A percentile compares a stretch with the other conserved stretches of the same genome.
These are phyloP conservation scores for Salpingus planirostris DNA, from an alignment of 2,888 invertebrate genomes.

Conservation along the genomic window DNA sequence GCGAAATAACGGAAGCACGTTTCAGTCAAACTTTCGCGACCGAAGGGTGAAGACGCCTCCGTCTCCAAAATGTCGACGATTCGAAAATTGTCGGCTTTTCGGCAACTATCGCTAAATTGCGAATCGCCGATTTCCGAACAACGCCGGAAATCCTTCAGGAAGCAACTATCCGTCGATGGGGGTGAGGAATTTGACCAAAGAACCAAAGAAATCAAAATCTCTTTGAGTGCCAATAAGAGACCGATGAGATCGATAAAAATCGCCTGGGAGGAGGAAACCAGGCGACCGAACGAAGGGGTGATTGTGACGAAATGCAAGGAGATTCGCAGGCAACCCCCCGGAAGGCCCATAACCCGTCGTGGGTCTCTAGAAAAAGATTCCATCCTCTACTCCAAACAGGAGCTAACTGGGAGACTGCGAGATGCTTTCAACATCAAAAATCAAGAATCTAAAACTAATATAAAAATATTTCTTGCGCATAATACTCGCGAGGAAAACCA, in stretches of 20 bases:
- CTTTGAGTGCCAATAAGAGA: not conserved
- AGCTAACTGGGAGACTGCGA: slow-evolving; percentile 38
- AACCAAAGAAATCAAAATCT: not conserved
- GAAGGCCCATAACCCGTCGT: slow-evolving; percentile 26
- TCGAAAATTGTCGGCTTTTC: slow-evolving; percentile 31
- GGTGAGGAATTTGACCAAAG: too few relatives aligned
- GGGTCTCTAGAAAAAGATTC: slow-evolving; percentile 32
- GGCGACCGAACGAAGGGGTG: slow-evolving; percentile 26
- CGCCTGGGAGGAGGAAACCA: slow-evolving; percentile 23
- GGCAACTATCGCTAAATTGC: slow-evolving; percentile 35
- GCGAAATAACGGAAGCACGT: slow-evolving; percentile 32
- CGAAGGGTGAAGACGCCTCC: slow-evolving; percentile 25
- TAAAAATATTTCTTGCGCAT: slow-evolving; percentile 52
- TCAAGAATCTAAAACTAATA: slow-evolving; percentile 42
- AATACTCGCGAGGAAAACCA: slow-evolving; percentile 32
- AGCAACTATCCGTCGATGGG: slow-evolving; percentile 35
- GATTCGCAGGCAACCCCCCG: slow-evolving; percentile 24
- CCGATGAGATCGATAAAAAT: slow-evolving; percentile 20
- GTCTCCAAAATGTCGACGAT: slow-evolving; percentile 17
- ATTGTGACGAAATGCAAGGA: slow-evolving; percentile 32
- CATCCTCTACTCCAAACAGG: slow-evolving; percentile 39
- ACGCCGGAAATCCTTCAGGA: slow-evolving; percentile 27
- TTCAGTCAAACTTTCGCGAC: slow-evolving; percentile 37
- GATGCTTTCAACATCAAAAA: slow-evolving; percentile 13
- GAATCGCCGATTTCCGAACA: slow-evolving; percentile 22